These are phyloP conservation scores for Typhlomys cinereus DNA, from an alignment of 2,113 vertebrate genomes.

Conservation along the genomic window DNA sequence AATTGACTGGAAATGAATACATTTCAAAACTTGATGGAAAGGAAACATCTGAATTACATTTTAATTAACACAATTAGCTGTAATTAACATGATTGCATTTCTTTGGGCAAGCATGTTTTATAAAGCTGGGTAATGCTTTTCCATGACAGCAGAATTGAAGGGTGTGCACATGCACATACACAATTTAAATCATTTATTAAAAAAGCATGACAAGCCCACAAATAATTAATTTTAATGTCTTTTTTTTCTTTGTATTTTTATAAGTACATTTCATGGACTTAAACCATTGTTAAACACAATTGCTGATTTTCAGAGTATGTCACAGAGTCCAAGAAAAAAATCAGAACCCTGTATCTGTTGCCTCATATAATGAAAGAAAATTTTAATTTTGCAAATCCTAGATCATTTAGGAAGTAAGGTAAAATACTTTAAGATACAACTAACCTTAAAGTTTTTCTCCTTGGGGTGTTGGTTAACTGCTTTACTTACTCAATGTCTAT, in stretches of 20 bases:
- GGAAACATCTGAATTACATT: not conserved
- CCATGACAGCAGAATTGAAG: not conserved
- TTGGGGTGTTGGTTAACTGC: conserved; percentile 27
- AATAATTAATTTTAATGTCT: conserved; percentile 16
- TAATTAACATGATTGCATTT: conserved; percentile 25
- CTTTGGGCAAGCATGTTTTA: not conserved
- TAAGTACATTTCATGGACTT: not conserved
- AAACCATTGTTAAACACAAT: not conserved
- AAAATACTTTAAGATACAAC: not conserved
- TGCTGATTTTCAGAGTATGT: not conserved
- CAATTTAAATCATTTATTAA: conserved; percentile 10
- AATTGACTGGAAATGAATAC: conserved; percentile 21
- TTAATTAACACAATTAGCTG: not conserved
- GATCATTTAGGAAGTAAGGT: not conserved
- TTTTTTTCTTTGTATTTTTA: conserved; percentile 53
- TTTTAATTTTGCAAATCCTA: conserved; percentile 39
- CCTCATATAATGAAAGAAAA: not conserved
- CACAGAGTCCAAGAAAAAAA: not conserved
- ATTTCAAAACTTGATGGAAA: not conserved
- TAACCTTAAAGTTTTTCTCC: conserved; percentile 26
- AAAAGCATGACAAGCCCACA: not conserved
- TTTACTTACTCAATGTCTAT: conserved; percentile 47
- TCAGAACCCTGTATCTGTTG: not conserved
- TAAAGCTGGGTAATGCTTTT: not conserved
- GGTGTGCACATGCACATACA: not conserved